phyloP scores from a whole-genome alignment of 2,797 vertebrate species.

The Siniperca undulata region DNA sequence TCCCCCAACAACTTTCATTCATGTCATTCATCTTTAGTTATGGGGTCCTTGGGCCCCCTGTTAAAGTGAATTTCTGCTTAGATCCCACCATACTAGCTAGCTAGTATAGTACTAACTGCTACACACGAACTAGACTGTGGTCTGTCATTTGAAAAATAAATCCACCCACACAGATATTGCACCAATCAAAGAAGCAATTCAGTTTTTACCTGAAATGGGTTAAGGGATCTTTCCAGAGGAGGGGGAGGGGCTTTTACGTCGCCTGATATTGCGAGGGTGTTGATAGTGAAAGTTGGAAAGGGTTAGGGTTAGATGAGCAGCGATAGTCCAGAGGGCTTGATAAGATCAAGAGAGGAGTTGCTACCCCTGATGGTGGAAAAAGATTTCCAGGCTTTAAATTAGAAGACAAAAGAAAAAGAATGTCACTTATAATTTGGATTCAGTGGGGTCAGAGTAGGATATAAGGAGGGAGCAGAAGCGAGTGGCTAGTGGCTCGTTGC shows the following conservation, averaged over 20 bases:
- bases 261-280: background rate
- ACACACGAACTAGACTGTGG: background rate
- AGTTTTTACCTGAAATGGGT: background rate
- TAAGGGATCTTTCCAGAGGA: background rate
- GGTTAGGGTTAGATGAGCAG: conserved; percentile 5
- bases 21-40: background rate
- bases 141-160: conserved; percentile 1
- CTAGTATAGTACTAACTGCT: too few species aligned
- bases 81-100: background rate
- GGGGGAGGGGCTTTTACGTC: background rate
- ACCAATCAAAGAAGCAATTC: background rate
- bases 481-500: background rate
- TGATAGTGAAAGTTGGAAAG: background rate
- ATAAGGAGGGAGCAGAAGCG: background rate
- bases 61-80: background rate
- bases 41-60: background rate
- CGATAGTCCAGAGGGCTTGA: background rate
- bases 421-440: conserved; percentile 9
- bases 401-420: conserved; percentile 23
- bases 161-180: background rate
- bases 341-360: background rate
- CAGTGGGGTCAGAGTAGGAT: conserved; percentile 18
- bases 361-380: background rate
- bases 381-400: conserved; percentile 4
- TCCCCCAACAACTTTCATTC: background rate